These are phyloP conservation scores for Meteorus cinctellus DNA, from an alignment of 2,888 invertebrate genomes.

Conservation along the genomic window DNA sequence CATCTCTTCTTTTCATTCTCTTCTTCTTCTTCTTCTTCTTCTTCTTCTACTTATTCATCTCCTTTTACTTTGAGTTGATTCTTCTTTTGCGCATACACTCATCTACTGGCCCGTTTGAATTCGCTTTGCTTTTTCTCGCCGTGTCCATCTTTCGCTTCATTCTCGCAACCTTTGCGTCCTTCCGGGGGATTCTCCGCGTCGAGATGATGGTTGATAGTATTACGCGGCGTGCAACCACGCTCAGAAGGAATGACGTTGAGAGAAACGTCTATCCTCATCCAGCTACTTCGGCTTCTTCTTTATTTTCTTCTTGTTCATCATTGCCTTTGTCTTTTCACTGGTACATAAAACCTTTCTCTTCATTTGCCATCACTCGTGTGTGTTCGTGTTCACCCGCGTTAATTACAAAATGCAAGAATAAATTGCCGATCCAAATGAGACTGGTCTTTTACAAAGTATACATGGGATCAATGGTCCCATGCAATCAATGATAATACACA, in stretches of 20 bases:
- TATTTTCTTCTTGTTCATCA: constrained; percentile 44
- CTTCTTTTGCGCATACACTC: constrained; percentile 47
- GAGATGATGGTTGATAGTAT: constrained; percentile 35
- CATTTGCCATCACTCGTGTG: constrained; percentile 48
- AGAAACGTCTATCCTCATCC: constrained; percentile 45
- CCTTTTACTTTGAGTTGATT: constrained; percentile 42
- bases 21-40: constrained; percentile 40
- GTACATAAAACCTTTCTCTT: constrained; percentile 3
- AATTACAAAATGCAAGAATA: constrained; percentile 70
- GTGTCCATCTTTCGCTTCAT: constrained; percentile 28
- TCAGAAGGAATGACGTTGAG: constrained; percentile 32
- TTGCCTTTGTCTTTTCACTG: constrained; percentile 21
- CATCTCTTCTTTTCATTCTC: constrained; percentile 51
- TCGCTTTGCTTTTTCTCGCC: constrained; percentile 21
- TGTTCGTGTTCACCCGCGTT: constrained; percentile 57
- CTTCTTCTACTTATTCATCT: constrained; percentile 39
- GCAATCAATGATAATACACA: too few species aligned
- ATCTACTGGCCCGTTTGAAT: constrained; percentile 34
- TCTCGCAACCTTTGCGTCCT: constrained; percentile 48
- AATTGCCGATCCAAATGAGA: constrained; percentile 67
- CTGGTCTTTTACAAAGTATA: neutral
- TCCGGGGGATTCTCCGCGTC: constrained; percentile 39
- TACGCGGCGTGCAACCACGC: constrained; percentile 36
- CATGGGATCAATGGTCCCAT: too few species aligned
- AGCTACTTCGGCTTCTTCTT: constrained; percentile 49